Evolutionary conservation across 2,888 invertebrate species (phyloP), one percentile per base, ranked within the genome.

Genomic region (Calameuta idolon): DNA sequence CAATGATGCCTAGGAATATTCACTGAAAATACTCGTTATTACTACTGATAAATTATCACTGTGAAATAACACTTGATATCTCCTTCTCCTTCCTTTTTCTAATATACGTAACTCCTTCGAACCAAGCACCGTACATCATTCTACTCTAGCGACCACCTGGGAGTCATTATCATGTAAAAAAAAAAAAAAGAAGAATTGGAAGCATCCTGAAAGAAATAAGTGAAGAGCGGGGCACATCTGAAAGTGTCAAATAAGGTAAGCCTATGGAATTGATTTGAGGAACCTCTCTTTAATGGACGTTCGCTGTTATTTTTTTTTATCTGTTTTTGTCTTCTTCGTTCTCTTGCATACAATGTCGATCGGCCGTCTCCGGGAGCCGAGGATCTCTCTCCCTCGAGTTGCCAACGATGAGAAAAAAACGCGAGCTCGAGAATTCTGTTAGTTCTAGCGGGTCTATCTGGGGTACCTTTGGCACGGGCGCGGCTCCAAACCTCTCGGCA

Each of bases 401-500:
- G 76, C 34, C 73, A 69, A 75, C 73, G 75, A 33, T 73, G 75
- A 75, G 73, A 77, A 76, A 71, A 34, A 80, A 75, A 76, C 79
- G 76, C 83, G 85, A 84, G 88, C 86, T 81, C 85, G 87, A 87
- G 35, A 69, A 83, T 81, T 85, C 82, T 84, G 83, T 86, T 85
- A 85, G 82, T 83, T 84, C 83, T 87, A 86, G 84, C 86, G 80
- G 86, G 85, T 89, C 86, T 88, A 87, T 89, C 89, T 88, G 87
- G 87, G 93, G 94, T 96, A 97, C 97, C 97, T 97, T 97, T 96
- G 90, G 93, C 91, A 92, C 94, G 94, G 90, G 95, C 94, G 93
- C 95, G 95, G 93, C 94, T 95, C 92, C 96, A 94, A 91, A 97
- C 96, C 93, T 98, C 98, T 92, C 95, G 94, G 92, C 97, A 97